Evolutionary conservation across 2,113 vertebrate species (phyloP).

Genomic region (Sander vitreus): DNA sequence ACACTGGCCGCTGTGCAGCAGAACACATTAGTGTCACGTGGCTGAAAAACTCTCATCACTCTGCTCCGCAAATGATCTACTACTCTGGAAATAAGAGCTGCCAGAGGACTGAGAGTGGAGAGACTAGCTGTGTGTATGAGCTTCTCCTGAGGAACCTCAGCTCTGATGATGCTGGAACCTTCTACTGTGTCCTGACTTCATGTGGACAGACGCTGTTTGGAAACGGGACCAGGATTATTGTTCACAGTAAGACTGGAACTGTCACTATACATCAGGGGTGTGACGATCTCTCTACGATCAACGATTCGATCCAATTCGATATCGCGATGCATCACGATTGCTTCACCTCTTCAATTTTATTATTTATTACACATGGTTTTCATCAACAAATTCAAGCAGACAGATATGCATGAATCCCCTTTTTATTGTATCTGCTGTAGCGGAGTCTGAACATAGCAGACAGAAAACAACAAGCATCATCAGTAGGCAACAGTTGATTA

Average conservation of each 20-base stretch:
- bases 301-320: too few species aligned
- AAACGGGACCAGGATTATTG: conserved; percentile 18
- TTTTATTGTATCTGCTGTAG: too few species aligned
- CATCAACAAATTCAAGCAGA: too few species aligned
- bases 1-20: conserved; percentile 16
- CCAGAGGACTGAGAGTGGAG: conserved; percentile 3
- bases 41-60: conserved; percentile 49
- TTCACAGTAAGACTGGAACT: conserved; percentile 1
- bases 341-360: too few species aligned
- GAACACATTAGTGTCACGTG: conserved; percentile 47
- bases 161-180: conserved; percentile 45
- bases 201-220: conserved; percentile 55
- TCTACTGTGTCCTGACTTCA: conserved; percentile 54
- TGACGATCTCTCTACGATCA: too few species aligned
- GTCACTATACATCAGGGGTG: too few species aligned
- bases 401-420: too few species aligned
- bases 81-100: conserved; percentile 24
- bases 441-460: not conserved
- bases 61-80: conserved; percentile 37
- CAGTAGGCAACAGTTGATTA: too few species aligned
- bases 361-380: too few species aligned
- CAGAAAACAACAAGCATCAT: too few species aligned
- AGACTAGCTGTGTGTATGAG: conserved; percentile 35
- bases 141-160: conserved; percentile 38
- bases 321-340: too few species aligned